phyloP scores from a whole-genome alignment of 64 coral and sea anemone genomes.

The Montipora efflorescens region DNA sequence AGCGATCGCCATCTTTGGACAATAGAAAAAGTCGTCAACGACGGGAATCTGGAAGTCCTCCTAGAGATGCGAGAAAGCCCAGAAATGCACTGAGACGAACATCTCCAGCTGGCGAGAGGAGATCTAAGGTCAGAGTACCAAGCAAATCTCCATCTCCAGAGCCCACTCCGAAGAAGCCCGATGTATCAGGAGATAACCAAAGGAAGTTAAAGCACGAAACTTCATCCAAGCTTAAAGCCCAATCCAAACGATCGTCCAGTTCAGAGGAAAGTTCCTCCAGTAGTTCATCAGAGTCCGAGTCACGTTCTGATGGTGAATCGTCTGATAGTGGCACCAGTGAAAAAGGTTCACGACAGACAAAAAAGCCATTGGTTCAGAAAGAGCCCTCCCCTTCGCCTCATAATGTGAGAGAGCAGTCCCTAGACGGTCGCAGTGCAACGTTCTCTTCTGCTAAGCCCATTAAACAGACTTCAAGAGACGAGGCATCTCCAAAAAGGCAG shows the following conservation, averaged over 20 bases:
- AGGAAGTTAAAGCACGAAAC: neutral
- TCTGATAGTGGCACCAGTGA: neutral
- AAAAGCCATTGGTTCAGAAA: neutral
- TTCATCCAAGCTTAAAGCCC: neutral
- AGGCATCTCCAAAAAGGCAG: neutral
- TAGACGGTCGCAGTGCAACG: neutral
- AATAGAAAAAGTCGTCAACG: neutral
- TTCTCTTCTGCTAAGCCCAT: neutral
- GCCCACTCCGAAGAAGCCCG: neutral
- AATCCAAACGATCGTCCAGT: neutral
- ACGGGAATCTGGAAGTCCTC: neutral
- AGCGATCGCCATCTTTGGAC: neutral
- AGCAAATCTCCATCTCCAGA: neutral
- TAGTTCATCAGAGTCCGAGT: constrained; percentile 28
- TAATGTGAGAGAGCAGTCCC: neutral
- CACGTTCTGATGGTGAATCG: constrained; percentile 12
- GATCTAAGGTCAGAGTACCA: neutral
- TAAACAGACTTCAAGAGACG: neutral
- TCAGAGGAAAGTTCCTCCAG: constrained; percentile 49
- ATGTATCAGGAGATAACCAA: neutral
- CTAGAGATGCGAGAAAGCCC: neutral
- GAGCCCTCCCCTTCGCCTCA: neutral
- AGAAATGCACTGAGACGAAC: neutral
- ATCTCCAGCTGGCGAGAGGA: constrained; percentile 12
- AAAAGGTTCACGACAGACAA: neutral